A percentile compares a stretch with the other conserved stretches of the same genome.
Conservation (phyloP, 2,113 vertebrate species). For the Gulo gulo region DNA sequence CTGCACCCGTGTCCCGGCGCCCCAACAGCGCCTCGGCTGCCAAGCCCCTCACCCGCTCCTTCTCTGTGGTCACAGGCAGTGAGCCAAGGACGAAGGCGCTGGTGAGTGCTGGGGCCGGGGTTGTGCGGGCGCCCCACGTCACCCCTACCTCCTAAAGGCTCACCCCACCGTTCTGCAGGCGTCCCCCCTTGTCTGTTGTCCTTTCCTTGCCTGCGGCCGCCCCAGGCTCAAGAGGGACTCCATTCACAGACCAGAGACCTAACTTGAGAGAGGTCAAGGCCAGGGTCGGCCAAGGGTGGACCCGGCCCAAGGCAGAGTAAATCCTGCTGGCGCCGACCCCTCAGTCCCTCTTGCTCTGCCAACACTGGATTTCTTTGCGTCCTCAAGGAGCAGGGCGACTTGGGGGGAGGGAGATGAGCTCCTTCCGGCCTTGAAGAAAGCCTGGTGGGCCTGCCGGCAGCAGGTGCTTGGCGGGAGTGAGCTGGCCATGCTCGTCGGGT, state of each 20-base stretch:
- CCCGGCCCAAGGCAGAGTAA: background rate
- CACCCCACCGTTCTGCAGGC: background rate
- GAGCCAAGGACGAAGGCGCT: constrained; percentile 84
- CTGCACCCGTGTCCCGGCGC: constrained; percentile 83
- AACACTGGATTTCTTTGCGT: too few relatives aligned
- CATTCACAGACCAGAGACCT: rapidly evolving
- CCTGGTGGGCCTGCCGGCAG: rapidly evolving
- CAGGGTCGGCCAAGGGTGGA: too few relatives aligned
- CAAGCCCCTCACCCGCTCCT: constrained; percentile 87
- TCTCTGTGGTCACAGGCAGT: constrained; percentile 83
- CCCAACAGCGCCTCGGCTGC: constrained; percentile 86
- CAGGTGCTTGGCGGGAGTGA: background rate
- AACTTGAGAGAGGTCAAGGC: background rate
- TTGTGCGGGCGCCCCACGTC: background rate
- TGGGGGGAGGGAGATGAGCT: background rate
- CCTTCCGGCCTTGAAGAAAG: background rate
- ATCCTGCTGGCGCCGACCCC: background rate
- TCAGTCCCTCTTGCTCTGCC: background rate
- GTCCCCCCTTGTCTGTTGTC: rapidly evolving
- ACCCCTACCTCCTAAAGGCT: background rate
- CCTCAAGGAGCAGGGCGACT: background rate
- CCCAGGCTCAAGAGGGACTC: background rate
- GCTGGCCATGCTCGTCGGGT: background rate
- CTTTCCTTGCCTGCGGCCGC: background rate
- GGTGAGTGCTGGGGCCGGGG: constrained; percentile 82